Evolutionary conservation across 2,888 invertebrate species (phyloP).

Genomic region (Idaea aversata): DNA sequence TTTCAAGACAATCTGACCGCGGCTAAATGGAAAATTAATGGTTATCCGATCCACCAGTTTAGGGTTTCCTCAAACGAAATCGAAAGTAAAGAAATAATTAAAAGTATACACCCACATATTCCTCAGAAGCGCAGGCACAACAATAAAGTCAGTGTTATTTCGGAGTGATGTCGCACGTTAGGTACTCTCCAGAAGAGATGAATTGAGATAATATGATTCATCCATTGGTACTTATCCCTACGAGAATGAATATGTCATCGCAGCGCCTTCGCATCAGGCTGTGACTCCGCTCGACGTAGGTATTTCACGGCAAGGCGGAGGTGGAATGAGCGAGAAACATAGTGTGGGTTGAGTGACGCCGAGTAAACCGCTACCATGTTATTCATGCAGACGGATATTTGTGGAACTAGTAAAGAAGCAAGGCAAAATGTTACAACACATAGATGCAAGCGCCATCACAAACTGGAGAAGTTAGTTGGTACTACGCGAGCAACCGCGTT

Average conservation of each 20-base stretch:
- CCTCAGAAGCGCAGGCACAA: constrained; percentile 13
- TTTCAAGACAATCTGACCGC: neutral
- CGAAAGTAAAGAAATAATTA: neutral
- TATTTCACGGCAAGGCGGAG: constrained; percentile 41
- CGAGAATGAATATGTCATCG: constrained; percentile 34
- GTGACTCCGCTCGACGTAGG: constrained; percentile 30
- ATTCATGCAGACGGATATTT: neutral
- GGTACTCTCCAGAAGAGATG: constrained; percentile 53
- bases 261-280: constrained; percentile 37
- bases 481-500: constrained; percentile 49
- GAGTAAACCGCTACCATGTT: constrained; percentile 27
- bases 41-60: neutral
- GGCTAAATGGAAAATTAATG: neutral
- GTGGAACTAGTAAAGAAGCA: neutral
- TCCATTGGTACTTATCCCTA: constrained; percentile 57
- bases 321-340: constrained; percentile 78
- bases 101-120: neutral
- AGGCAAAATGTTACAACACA: neutral
- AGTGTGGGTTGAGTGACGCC: constrained; percentile 76
- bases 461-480: neutral
- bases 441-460: neutral
- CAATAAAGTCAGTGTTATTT: constrained; percentile 39
- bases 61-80: neutral
- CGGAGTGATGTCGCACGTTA: constrained; percentile 44
- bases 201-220: constrained; percentile 69